Evolutionary conservation across 2,797 vertebrate species (phyloP), one percentile per base, ranked within the genome.

Genomic region (Manis pentadactyla): DNA sequence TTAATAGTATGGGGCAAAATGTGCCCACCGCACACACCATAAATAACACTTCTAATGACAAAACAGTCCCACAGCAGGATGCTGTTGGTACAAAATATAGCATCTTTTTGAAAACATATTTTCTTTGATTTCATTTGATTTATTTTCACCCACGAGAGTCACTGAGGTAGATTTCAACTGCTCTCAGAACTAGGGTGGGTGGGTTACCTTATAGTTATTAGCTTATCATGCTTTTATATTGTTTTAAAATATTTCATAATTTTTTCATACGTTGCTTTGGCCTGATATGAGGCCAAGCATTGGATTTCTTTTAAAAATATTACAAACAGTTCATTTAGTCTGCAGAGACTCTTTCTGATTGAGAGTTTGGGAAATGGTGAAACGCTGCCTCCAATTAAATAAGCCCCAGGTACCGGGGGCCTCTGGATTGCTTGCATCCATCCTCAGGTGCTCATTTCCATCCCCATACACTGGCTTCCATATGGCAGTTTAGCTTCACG

Each of bases 221-320:
- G 34, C 31, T 85, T 84, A 92, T 21, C 18, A 27, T 61, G 27
- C 15, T 59, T 81, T 66, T 64, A 61, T 5, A 27, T 8, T 18
- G 27, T 13, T 25, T 95, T 61, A 4, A 59, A 92, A 63, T 59
- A 73, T 25, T 29, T 77, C 57, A 37, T 46, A 79, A 59, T 93
- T 71, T 42, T 93, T 74, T 95, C 7, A 68, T 21, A 14, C 42
- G 59, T 19, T 55, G 29, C 39, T n/a, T 64, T 86, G 74, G 73
- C 51, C 13, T 57, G 64, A 49, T 79, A 74, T 29, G 68, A 86
- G 3, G 8, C 10, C 37, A 90, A 87, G 51, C 21, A 93, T 12
- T 12, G n/a, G 34, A 12, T 75, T 95, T 79, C 63, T 61, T 69
- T 78, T 73, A 57, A 79, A 90, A 87, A 37, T 66, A 87, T 21